phyloP scores from a whole-genome alignment of 2,888 invertebrate genomes.

The Ormyrus thymus region DNA sequence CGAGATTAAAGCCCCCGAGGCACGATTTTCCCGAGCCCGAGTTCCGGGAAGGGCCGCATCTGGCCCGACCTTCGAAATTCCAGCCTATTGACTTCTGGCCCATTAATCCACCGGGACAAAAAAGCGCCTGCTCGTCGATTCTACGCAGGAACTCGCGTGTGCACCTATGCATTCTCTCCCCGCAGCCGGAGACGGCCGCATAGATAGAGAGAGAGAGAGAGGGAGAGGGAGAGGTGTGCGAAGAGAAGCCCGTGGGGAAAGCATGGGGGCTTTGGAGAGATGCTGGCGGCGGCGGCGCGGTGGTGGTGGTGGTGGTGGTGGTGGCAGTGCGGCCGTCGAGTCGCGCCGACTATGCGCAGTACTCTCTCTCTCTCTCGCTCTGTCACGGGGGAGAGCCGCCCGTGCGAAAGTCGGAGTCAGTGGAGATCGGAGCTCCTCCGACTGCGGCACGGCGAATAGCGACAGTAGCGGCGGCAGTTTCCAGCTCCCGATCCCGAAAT shows the following conservation, averaged over 20 bases:
- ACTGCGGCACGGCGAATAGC: slow-evolving; percentile 60
- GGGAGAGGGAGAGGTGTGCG: slow-evolving; percentile 24
- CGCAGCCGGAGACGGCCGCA: neutral
- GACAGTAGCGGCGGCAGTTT: no score
- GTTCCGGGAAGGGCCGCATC: no score
- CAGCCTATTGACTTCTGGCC: no score
- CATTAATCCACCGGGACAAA: no score
- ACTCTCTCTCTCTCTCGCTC: slow-evolving; percentile 61
- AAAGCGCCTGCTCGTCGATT: no score
- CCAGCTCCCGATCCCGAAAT: no score
- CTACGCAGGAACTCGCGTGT: no score
- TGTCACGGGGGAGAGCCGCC: slow-evolving; percentile 36
- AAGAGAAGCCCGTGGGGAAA: neutral
- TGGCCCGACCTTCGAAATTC: no score
- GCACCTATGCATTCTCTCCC: no score
- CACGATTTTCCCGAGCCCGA: no score
- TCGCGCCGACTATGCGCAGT: slow-evolving; percentile 64
- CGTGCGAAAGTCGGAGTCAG: slow-evolving; percentile 52
- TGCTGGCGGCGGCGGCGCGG: slow-evolving; percentile 44
- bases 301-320: slow-evolving; percentile 48
- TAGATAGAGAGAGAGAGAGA: neutral
- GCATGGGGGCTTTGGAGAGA: slow-evolving; percentile 22
- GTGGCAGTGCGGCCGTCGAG: slow-evolving; percentile 38
- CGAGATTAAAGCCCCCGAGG: no score
- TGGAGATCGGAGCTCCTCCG: slow-evolving; percentile 63